Base-by-base conservation (phyloP, 2,797 vertebrate genomes). In the Galago senegalensis region DNA sequence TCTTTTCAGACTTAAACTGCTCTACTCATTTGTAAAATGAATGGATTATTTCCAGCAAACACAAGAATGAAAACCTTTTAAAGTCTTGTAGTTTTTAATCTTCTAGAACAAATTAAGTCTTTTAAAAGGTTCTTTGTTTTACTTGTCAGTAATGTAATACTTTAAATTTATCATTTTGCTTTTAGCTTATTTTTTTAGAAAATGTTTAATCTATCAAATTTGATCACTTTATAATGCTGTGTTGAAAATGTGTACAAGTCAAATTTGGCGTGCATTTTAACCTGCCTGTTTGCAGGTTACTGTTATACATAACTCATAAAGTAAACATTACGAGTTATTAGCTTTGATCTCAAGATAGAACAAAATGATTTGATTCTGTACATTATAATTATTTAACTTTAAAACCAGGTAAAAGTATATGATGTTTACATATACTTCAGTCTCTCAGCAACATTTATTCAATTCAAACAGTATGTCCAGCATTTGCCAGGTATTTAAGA, bases 1-100 rank as follows among this genome's bases (percentile, higher is more conserved):
- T 97, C 77, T 85, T 85, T 77, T 96, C 79, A 84, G 91, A 94
- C 61, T 97, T 87, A 91, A 97, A 89, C 95, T 96, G 65, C 84
- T 75, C 88, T 96, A 98, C 96, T 98, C 95, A 95, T 96, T 94
- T 95, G 91, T 95, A 77, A 97, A 97, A 97, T 92, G 80, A 80
- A 96, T 75, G 67, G 93, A n/a, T 97, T 98, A 86, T 89, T 97
- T 96, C 93, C 85, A 95, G 84, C 97, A 98, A 98, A 97, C 97
- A 97, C 97, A 97, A 92, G 96, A 96, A 89, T 92, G 84, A 93
- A 94, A 97, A 67, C 96, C 94, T 96, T 97, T 79, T 95, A 85
- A 97, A 97, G 94, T 87, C 89, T 93, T 31, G 43, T 93, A 2
- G 0, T 76, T 92, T 92, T 25, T 97, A 97, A 93, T 97, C 93